Evolutionary conservation across 2,888 invertebrate species (phyloP), one percentile per base, ranked within the genome.

Genomic region (Fabriciana adippe): DNA sequence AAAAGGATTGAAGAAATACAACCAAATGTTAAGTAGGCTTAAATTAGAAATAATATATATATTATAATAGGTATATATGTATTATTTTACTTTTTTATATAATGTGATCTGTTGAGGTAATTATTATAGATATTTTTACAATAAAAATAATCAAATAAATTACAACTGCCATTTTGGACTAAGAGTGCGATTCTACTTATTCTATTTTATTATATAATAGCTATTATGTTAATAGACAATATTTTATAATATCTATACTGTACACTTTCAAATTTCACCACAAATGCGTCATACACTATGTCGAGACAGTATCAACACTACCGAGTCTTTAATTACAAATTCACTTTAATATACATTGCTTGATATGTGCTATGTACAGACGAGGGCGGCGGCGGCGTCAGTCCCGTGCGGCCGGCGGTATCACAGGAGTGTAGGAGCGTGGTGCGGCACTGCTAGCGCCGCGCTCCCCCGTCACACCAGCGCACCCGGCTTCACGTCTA

Each of bases 391-490:
- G 68, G 74, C 75, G 73, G 79, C 75, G 76, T 78, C 76, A 64
- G 72, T 16, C 54, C 55, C 74, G 68, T 55, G 66, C 66, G 68
- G 72, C 69, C 69, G 66, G 71, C 73, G 73, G 77, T 84, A 89
- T 90, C 90, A 90, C 90, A 90, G 90, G 79, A 88, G 87, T 84
- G 89, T 86, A 81, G 88, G 77, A 77, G 80, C 76, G 82, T 81
- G 85, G 81, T 83, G 87, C 80, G 83, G 83, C 76, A 74, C 81
- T 78, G 80, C 73, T 72, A 80, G 84, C 88, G 90, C 91, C 91
- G 91, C 90, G 82, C 81, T 84, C 95, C 94, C 94, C 95, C 95
- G 95, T 96, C 96, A 96, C 95, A 95, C 95, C 86, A 96, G 93
- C 87, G 95, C 90, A 64, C 93, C 94, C 61, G 96, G 96, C 90